Evolutionary conservation across 2,888 invertebrate genomes (phyloP).

Genomic region (Cyclophora punctaria): DNA sequence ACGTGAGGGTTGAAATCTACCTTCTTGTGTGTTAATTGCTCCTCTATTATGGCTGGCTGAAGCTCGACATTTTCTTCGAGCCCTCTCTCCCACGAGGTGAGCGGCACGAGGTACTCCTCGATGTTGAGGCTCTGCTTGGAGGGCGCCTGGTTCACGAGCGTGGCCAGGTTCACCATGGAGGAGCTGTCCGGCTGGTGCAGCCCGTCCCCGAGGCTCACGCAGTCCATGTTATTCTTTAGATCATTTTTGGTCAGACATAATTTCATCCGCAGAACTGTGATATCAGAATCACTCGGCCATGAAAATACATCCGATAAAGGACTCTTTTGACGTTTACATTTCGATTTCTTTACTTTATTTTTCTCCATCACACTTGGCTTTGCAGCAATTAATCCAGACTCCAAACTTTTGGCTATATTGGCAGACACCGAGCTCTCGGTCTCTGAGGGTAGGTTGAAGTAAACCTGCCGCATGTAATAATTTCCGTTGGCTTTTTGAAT

Average conservation of each 20-base stretch:
- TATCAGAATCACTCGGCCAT: conserved; percentile 76
- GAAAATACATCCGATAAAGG: conserved; percentile 49
- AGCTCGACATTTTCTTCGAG: conserved; percentile 20
- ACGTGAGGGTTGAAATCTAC: conserved; percentile 10
- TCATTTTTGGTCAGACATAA: conserved; percentile 41
- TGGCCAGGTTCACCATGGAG: conserved; percentile 75
- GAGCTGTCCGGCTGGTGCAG: conserved; percentile 73
- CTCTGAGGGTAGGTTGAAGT: conserved; percentile 45
- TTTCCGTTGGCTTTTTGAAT: conserved; percentile 61
- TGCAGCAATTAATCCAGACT: conserved; percentile 41
- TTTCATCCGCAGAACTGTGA: conserved; percentile 74
- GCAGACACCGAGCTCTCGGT: conserved; percentile 36
- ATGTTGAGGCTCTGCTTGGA: conserved; percentile 50
- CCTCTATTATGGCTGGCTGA: conserved; percentile 13
- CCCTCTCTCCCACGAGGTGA: conserved; percentile 73
- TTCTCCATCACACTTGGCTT: conserved; percentile 30
- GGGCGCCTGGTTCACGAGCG: conserved; percentile 59
- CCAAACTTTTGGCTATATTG: conserved; percentile 42
- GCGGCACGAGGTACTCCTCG: conserved; percentile 71
- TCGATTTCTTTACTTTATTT: conserved; percentile 39
- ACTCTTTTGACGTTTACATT: conserved; percentile 35
- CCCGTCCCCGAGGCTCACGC: conserved; percentile 70
- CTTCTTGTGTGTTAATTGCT: conserved; percentile 10
- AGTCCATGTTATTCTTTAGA: conserved; percentile 60
- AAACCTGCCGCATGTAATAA: conserved; percentile 47